Base-by-base conservation (phyloP, 2,888 invertebrate species). In the Craniophora ligustri region DNA sequence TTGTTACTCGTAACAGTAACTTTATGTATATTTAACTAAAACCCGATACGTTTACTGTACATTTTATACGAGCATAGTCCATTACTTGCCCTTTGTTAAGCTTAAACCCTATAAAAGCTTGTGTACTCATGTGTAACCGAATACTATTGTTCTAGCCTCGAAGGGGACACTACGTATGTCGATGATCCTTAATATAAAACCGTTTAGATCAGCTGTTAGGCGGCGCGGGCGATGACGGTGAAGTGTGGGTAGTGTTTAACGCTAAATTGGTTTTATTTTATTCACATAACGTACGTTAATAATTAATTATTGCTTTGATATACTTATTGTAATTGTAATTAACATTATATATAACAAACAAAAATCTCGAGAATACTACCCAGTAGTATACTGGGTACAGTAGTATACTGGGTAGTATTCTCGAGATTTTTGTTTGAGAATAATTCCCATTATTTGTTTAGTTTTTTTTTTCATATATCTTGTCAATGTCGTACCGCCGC, bases 161-260 rank as follows among this genome's bases (percentile, higher is more conserved):
- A 79, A n/a, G 75, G 72, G 66, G 78, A 79, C 76, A 63, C 75
- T 78, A 72, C 26, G 58, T 75, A 75, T 69, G 80, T 77, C 67
- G 76, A 87, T 89, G 91, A 91, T 91, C 90, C 90, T 91, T 91
- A 91, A 91, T 90, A 90, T 91, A 90, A 89, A 81, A 85, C 72
- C 79, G 85, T 85, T 79, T 78, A 76, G 72, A 65, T 78, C 71
- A 72, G 71, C 75, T 71, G 74, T 68, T 64, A 58, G 58, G 70
- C 69, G 70, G 67, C 47, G 67, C 58, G 62, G 28, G 51, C 65
- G 57, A 55, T 66, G 42, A 54, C 51, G 58, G 64, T 14, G 36
- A 51, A 30, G 10, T 35, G 13, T 41, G 7, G 19, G 18, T 5
- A 10, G 21, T 32, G 13, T 46, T 34, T 34, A 26, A n/a, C 5